Conservation (phyloP, 2,888 invertebrate species). For the Ryuthela nishihirai region DNA sequence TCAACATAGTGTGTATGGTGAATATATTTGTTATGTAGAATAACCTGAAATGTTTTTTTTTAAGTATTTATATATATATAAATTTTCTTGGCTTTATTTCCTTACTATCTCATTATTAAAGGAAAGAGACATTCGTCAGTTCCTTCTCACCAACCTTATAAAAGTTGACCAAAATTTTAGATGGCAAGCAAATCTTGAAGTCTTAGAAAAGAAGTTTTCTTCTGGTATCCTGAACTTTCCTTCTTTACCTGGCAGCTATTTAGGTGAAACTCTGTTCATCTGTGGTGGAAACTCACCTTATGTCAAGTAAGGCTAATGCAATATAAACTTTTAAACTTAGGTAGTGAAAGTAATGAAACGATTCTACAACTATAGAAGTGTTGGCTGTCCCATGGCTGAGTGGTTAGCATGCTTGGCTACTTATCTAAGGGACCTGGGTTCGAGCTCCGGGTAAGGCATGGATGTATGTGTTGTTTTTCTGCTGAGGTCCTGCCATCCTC, state of each 20-base stretch:
- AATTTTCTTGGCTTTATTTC: neutral
- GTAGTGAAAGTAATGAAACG: neutral
- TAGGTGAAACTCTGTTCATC: slow-evolving; percentile 75
- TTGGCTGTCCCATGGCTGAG: too few relatives aligned
- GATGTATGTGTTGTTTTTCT: too few relatives aligned
- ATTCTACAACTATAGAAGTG: too few relatives aligned
- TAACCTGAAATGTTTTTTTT: too few relatives aligned
- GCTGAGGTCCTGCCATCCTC: too few relatives aligned
- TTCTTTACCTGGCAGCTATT: slow-evolving; percentile 52
- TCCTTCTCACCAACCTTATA: slow-evolving; percentile 79
- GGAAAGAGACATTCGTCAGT: slow-evolving; percentile 57
- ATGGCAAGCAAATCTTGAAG: slow-evolving; percentile 78
- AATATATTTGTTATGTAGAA: neutral
- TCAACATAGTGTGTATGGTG: too few relatives aligned
- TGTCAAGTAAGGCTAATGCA: slow-evolving; percentile 54
- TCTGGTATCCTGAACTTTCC: slow-evolving; percentile 64
- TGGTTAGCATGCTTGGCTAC: too few relatives aligned
- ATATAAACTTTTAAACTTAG: neutral
- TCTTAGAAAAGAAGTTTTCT: slow-evolving; percentile 63
- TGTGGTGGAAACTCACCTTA: slow-evolving; percentile 62
- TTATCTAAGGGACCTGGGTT: too few relatives aligned
- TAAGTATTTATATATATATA: neutral
- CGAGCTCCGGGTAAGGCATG: too few relatives aligned
- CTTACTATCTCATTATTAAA: slow-evolving; percentile 43
- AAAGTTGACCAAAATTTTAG: slow-evolving; percentile 60